Evolutionary conservation across 2,797 vertebrate genomes (phyloP), one percentile per base, ranked within the genome.

Genomic region (Nannoperca australis): DNA sequence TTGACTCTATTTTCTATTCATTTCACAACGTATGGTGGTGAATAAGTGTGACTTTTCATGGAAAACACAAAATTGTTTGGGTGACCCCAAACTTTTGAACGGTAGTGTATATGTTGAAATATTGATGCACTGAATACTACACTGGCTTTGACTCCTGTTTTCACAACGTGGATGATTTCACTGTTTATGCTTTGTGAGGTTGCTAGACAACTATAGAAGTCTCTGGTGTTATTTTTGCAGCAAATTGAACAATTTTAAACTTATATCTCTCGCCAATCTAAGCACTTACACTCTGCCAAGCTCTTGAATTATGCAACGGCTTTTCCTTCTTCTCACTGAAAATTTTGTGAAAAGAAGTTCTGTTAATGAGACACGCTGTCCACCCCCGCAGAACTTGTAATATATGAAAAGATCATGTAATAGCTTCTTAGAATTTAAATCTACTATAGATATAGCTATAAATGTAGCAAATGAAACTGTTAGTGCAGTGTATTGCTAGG

Each of bases 31-130:
- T n/a, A n/a, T n/a, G n/a, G n/a, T n/a, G n/a, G n/a, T n/a, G n/a
- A n/a, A n/a, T n/a, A n/a, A n/a, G n/a, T n/a, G n/a, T n/a, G n/a
- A n/a, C n/a, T n/a, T n/a, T n/a, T n/a, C n/a, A n/a, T n/a, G n/a
- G n/a, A n/a, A n/a, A n/a, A n/a, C n/a, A n/a, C n/a, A n/a, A n/a
- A n/a, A n/a, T n/a, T n/a, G n/a, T n/a, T n/a, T n/a, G n/a, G n/a
- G n/a, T n/a, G n/a, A n/a, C n/a, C n/a, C n/a, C n/a, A n/a, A n/a
- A n/a, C n/a, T n/a, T n/a, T n/a, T n/a, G n/a, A n/a, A n/a, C n/a
- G n/a, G n/a, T n/a, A n/a, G n/a, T n/a, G n/a, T n/a, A n/a, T 86
- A 85, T 72, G 64, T 72, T 86, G 36, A 82, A 67, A 82, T 83
- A 20, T 68, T 49, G 11, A 75, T 70, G 63, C 79, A 72, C 44